phyloP scores from a whole-genome alignment of 2,113 vertebrate species.

The Gadus chalcogrammus region DNA sequence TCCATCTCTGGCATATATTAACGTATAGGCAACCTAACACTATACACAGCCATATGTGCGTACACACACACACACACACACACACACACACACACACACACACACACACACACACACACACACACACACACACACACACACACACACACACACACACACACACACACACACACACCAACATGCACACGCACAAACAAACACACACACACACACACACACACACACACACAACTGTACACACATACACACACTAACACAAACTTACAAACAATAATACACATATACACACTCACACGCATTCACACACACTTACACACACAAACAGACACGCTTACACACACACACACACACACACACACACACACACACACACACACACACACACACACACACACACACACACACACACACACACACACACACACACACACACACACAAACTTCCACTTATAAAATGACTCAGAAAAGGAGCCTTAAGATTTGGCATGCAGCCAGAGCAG shows the following conservation, averaged over 20 bases:
- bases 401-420: conserved; percentile 30
- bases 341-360: neutral
- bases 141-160: conserved; percentile 29
- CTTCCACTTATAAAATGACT: conserved; percentile 14
- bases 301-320: conserved; percentile 25
- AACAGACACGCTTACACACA: neutral
- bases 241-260: conserved; percentile 24
- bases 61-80: neutral
- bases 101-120: conserved; percentile 12
- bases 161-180: conserved; percentile 12
- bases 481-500: conserved; percentile 64
- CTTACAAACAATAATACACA: neutral
- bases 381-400: neutral
- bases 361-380: conserved; percentile 8
- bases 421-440: conserved; percentile 19
- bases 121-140: neutral
- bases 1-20: neutral
- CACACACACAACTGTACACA: too few species aligned
- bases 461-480: conserved; percentile 46
- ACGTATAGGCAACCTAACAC: too few species aligned
- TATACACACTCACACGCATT: neutral
- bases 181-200: conserved; percentile 10
- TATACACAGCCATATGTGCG: too few species aligned
- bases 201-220: neutral
- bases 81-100: conserved; percentile 27